phyloP scores from a whole-genome alignment of 1,140 invertebrate species.

The Microplitis demolitor region DNA sequence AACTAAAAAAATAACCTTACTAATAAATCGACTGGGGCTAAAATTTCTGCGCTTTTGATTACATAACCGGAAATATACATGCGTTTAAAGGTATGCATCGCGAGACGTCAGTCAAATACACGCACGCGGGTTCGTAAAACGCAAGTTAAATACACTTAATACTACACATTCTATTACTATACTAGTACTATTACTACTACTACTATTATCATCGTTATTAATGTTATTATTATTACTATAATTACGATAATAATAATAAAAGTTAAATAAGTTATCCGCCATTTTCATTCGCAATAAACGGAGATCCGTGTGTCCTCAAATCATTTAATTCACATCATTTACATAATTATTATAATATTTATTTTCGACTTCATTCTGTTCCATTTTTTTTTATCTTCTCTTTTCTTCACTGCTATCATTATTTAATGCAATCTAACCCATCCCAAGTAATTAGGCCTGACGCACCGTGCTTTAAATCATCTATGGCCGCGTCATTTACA shows the following conservation, averaged over 20 bases:
- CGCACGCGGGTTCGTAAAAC: background rate
- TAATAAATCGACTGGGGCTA: background rate
- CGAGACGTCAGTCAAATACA: slow-evolving; percentile 2
- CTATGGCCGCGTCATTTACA: background rate
- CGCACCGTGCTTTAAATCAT: background rate
- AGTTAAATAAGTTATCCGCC: no score
- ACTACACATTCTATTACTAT: no score
- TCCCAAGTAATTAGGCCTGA: background rate
- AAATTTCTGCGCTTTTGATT: background rate
- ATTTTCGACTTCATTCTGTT: no score
- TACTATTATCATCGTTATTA: no score
- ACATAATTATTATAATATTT: no score
- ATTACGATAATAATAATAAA: no score
- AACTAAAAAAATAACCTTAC: background rate
- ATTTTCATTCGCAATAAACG: no score
- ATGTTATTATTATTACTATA: no score
- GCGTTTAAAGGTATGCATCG: background rate
- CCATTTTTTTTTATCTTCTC: background rate
- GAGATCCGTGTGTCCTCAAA: no score
- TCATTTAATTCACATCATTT: no score
- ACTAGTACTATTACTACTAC: no score
- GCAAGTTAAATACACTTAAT: background rate
- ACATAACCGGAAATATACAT: slow-evolving; percentile 7
- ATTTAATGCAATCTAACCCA: no score
- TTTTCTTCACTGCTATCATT: background rate